These are phyloP conservation scores for Coptodon rendalli DNA, from an alignment of 2,113 vertebrate genomes.

Conservation along the genomic window DNA sequence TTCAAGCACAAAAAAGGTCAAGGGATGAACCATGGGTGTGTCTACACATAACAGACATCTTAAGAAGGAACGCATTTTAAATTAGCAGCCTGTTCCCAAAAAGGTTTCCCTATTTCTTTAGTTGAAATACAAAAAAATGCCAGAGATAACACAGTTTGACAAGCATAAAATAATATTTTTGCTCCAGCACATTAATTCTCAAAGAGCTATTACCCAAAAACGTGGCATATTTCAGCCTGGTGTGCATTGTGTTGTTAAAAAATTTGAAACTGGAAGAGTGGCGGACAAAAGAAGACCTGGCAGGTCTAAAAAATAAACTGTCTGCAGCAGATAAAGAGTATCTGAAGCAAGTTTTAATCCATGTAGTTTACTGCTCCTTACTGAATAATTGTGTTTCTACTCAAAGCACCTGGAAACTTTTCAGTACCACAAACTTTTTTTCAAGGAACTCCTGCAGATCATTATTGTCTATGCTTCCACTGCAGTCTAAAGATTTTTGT, in stretches of 20 bases:
- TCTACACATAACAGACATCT: neutral
- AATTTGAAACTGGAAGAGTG: neutral
- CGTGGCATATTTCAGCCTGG: neutral
- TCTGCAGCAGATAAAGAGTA: neutral
- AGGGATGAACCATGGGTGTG: neutral
- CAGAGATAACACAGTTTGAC: neutral
- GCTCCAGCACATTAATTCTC: neutral
- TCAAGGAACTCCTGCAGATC: no score
- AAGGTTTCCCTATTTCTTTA: neutral
- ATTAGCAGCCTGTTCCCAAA: neutral
- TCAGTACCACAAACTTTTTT: neutral
- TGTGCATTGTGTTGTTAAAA: neutral
- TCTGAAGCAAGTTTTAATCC: neutral
- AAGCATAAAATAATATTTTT: neutral
- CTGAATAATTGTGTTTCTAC: neutral
- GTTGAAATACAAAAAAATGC: rapidly evolving
- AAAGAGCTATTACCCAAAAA: neutral
- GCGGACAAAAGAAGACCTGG: neutral
- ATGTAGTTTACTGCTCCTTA: neutral
- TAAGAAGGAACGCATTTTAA: neutral
- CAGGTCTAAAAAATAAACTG: neutral
- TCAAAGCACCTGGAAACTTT: neutral
- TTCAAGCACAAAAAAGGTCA: neutral
- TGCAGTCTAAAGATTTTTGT: neutral
- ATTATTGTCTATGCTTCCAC: neutral